These are phyloP conservation scores for Teleogryllus oceanicus DNA, from an alignment of 2,888 invertebrate genomes.

Conservation along the genomic window DNA sequence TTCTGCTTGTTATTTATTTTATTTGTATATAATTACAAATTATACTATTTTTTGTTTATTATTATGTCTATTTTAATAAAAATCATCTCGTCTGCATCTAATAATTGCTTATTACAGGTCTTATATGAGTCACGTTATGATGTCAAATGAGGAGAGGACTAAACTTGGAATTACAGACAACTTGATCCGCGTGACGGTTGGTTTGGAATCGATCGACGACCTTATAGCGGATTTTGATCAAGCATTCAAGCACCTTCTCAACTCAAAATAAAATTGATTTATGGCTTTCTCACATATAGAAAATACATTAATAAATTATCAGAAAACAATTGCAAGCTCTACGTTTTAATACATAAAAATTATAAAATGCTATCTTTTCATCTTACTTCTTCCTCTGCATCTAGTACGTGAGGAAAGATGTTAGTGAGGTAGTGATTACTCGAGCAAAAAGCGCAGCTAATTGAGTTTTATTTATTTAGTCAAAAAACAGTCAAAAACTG, in stretches of 20 bases:
- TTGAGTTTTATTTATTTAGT: too few relatives aligned
- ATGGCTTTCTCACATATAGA: too few relatives aligned
- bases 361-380: too few relatives aligned
- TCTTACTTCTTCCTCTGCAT: too few relatives aligned
- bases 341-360: not conserved
- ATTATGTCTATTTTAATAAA: conserved; percentile 11
- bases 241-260: conserved; percentile 58
- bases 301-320: not conserved
- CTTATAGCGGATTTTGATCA: conserved; percentile 78
- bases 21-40: not conserved
- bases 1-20: too few relatives aligned
- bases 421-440: too few relatives aligned
- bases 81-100: not conserved
- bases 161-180: conserved; percentile 78
- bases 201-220: conserved; percentile 83
- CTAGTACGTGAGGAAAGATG: too few relatives aligned
- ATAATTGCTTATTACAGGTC: conserved; percentile 52
- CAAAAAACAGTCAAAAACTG: too few relatives aligned
- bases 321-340: not conserved
- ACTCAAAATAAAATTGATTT: too few relatives aligned
- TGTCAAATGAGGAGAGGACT: conserved; percentile 69
- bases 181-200: conserved; percentile 83
- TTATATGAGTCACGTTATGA: conserved; percentile 93
- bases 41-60: conserved; percentile 28
- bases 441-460: too few relatives aligned